Evolutionary conservation across 1,140 invertebrate genomes (phyloP), one percentile per base, ranked within the genome.

Genomic region (Globodera ellingtonae): DNA sequence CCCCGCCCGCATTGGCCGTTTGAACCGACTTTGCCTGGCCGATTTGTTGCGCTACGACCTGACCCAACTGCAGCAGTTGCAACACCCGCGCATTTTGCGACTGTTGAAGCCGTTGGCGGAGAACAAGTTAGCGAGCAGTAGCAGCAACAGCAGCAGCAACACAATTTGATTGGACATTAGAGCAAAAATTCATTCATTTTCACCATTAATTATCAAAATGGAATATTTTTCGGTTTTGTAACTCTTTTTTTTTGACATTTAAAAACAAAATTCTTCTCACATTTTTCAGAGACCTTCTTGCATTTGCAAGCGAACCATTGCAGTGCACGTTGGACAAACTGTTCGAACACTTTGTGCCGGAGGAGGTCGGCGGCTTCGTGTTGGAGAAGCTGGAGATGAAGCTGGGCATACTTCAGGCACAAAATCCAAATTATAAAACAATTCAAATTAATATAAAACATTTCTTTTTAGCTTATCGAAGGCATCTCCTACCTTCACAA

Each of bases 401-500:
- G 66, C 73, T 84, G 15, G 84, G 84, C 21, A 77, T 85, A 13
- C 66, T 85, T 21, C 84, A 85, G 74, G 83, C 83, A 24, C 35
- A 15, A 10, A 48, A 70, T 21, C 21, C 35, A 70, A 78, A 8
- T 10, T 24, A 21, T 13, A 70, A 70, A 70, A 70, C 62, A n/a
- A 6, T 73, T n/a, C 7, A 52, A 52, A 52, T 52, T 0, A 13
- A 7, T 13, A 13, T 52, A 9, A 4, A 52, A 13, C 18, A 6
- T 82, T 78, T 24, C n/a, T n/a, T 10, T 82, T 72, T 44, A 82
- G 82, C 86, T 91, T 10, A 89, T 90, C 44, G 90, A 91, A 59
- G 90, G 90, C 10, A 84, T 91, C 62, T 86, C 87, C 6, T 91
- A 89, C 80, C 81, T 91, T 6, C 91, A 91, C 82, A 86, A 85